Evolutionary conservation across 2,888 invertebrate species (phyloP).

Genomic region (Cephonodes hylas): DNA sequence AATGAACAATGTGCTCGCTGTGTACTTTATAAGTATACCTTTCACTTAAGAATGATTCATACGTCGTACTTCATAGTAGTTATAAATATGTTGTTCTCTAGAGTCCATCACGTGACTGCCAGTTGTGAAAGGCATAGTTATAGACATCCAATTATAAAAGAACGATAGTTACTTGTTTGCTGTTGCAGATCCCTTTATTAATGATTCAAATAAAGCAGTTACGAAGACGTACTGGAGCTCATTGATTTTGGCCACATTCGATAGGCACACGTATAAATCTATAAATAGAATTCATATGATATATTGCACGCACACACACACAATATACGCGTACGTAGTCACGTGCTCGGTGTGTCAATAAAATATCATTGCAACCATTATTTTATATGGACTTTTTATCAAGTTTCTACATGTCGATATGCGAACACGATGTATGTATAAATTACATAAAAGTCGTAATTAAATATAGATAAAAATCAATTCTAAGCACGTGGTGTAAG

Average conservation of each 20-base stretch:
- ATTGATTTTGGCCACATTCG: slow-evolving; percentile 27
- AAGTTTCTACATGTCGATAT: neutral
- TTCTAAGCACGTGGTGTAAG: neutral
- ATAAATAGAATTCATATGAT: slow-evolving; percentile 28
- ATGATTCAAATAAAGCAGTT: neutral
- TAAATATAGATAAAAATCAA: neutral
- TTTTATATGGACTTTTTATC: slow-evolving; percentile 14
- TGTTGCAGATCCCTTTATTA: slow-evolving; percentile 15
- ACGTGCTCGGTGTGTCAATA: slow-evolving; percentile 36
- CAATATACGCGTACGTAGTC: slow-evolving; percentile 20
- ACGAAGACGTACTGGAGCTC: slow-evolving; percentile 25
- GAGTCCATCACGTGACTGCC: slow-evolving; percentile 49
- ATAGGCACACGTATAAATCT: neutral
- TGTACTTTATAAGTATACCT: slow-evolving; percentile 19
- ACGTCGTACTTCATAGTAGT: neutral
- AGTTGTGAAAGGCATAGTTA: slow-evolving; percentile 46
- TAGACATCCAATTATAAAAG: slow-evolving; percentile 30
- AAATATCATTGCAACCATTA: slow-evolving; percentile 29
- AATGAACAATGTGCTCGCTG: neutral
- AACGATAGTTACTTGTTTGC: slow-evolving; percentile 15
- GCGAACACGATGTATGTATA: neutral
- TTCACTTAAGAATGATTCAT: slow-evolving; percentile 28
- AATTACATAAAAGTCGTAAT: neutral
- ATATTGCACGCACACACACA: slow-evolving; percentile 26
- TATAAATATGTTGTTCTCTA: slow-evolving; percentile 19